Evolutionary conservation across 2,797 vertebrate species (phyloP), one percentile per base, ranked within the genome.

Genomic region (Acomys russatus): DNA sequence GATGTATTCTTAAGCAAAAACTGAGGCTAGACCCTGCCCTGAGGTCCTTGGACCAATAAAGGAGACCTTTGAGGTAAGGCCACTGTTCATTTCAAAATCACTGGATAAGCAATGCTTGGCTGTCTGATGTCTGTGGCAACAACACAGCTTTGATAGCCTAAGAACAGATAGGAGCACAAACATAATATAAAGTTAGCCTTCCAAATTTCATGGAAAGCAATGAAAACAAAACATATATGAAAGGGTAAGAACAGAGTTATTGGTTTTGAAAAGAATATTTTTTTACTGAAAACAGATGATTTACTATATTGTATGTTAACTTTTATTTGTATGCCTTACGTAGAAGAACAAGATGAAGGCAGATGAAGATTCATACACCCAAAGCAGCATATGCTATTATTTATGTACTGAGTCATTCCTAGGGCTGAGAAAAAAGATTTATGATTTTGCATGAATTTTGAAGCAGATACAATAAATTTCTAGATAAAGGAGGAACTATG

Each of bases 221-320:
- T 2, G 8, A 74, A 88, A 85, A 38, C 64, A 70, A 92, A 88
- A 73, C 18, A 3, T 9, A 20, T 33, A 68, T 30, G 28, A 38
- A 28, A 56, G 68, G n/a, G 1, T 7, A 91, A 56, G 80, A 70
- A 33, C 18, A 80, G n/a, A 94, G 51, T 64, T 76, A 70, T 44
- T 88, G 7, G 5, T 64, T 82, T 94, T 80, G 44, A 71, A 17
- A 86, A 79, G 88, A 83, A 8, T 14, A 33, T 91, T 89, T 89
- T 91, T 94, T 83, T 28, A 89, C n/a, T 66, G 51, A 49, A n/a
- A 97, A 18, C 71, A 73, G 80, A 20, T 92, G 84, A 73, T 74
- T 84, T 78, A 35, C 51, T 63, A 76, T 76, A 61, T 51, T 80
- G 20, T 94, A 4, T 22, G 30, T 44, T 73, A 54, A 88, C 17